Percentiles rank a stretch among this genome's conserved stretches.
These are phyloP conservation scores for Antheraea yamamai DNA, from an alignment of 2,888 invertebrate genomes.

Conservation along the genomic window DNA sequence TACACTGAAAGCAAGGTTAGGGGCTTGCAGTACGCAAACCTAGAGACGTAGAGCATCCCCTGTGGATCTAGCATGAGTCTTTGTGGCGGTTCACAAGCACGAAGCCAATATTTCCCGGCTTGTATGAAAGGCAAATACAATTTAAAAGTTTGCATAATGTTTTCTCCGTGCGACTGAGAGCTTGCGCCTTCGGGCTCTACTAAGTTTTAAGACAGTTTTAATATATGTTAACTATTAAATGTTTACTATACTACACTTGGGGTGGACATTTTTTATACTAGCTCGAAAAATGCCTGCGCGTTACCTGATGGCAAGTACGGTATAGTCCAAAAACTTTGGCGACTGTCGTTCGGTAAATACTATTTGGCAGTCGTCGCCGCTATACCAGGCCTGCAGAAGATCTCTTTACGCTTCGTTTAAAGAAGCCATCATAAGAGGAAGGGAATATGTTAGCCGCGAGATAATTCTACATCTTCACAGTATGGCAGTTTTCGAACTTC, in stretches of 20 bases:
- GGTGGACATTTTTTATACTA: too few species aligned
- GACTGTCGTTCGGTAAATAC: too few species aligned
- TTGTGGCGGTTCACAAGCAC: constrained; percentile 57
- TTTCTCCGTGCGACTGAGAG: constrained; percentile 65
- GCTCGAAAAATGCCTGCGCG: too few species aligned
- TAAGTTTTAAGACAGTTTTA: constrained; percentile 32
- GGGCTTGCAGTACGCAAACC: constrained; percentile 37
- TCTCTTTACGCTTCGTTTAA: too few species aligned
- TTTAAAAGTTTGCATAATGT: constrained; percentile 77
- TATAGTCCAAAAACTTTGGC: too few species aligned
- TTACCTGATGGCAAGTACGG: too few species aligned
- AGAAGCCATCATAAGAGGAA: too few species aligned
- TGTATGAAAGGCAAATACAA: constrained; percentile 80
- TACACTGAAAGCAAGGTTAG: constrained; percentile 17
- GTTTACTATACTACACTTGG: neutral
- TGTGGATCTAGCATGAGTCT: constrained; percentile 54
- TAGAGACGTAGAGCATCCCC: constrained; percentile 41
- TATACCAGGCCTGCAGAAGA: too few species aligned
- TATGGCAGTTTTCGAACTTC: too few species aligned
- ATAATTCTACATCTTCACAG: too few species aligned
- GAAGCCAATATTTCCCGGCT: constrained; percentile 72
- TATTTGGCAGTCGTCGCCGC: too few species aligned
- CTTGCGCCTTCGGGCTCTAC: constrained; percentile 60
- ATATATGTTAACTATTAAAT: constrained; percentile 6
- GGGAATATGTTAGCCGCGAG: too few species aligned